These are phyloP conservation scores for Zoanthus gigantus DNA, from an alignment of 92 coral and sea anemone genomes.

Conservation along the genomic window DNA sequence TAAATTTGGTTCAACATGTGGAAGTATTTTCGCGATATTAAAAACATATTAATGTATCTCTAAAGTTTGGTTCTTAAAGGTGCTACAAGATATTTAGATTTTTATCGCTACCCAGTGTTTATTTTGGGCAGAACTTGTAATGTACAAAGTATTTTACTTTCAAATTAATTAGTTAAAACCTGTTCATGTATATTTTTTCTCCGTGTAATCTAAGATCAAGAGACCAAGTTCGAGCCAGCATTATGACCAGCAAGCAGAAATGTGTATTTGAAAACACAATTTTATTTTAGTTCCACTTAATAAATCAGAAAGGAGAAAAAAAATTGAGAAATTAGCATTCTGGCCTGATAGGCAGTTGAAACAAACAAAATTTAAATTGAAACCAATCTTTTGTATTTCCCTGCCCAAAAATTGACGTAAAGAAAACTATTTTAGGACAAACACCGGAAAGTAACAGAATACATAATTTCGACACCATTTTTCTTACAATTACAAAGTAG, in stretches of 20 bases:
- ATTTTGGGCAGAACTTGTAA: no score
- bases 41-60: neutral
- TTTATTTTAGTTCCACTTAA: no score
- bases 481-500: constrained; percentile 35
- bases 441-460: constrained; percentile 42
- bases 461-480: constrained; percentile 35
- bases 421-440: constrained; percentile 23
- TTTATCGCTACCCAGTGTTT: neutral
- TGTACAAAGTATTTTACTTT: no score
- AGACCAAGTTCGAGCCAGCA: no score
- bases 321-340: neutral
- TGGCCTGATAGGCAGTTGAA: neutral
- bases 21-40: neutral
- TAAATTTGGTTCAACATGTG: neutral
- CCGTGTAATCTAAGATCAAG: no score
- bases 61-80: neutral
- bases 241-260: no score
- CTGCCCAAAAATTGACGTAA: constrained; percentile 38
- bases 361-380: neutral
- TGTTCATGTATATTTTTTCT: no score
- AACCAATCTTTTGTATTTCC: neutral
- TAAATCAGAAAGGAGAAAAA: no score
- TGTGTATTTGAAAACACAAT: no score
- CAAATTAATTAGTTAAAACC: no score
- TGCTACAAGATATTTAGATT: neutral